Base-by-base conservation (phyloP, 1,140 invertebrate genomes). In the Lanistes nyassanus region DNA sequence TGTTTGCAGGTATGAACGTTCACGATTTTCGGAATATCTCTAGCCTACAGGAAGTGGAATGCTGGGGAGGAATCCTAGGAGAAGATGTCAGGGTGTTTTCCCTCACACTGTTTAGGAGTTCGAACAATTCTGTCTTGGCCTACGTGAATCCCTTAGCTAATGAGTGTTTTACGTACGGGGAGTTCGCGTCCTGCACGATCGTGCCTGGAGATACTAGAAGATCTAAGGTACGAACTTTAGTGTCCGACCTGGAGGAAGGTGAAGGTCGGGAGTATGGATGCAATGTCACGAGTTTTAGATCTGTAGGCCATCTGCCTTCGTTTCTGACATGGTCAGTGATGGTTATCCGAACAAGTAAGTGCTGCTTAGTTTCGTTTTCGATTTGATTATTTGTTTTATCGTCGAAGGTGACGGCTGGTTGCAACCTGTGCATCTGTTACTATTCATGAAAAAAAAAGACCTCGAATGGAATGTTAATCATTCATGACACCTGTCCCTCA, bases 31-130 rank as follows among this genome's bases (percentile, higher is more conserved):
- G 68, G 19, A 55, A 55, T 19, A 71, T 71, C 11, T 56, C 70
- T 23, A 72, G 70, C 29, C 11, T 72, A 53, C 70, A 72, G 56
- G 70, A 72, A 72, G 70, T 72, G 23, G 70, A 72, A 72, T 72
- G 70, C 56, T 72, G 42, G 36, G 70, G 70, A 16, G 70, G 31
- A 23, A 42, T 23, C 1, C 19, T 72, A 56, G 56, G 29, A 55
- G 51, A 55, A 36, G 70, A 60, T 36, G n/a, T 60, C 23, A 29
- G 56, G 23, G 34, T 72, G 1, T 55, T 72, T 37, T 72, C 70
- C 9, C n/a, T 72, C 37, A 58, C 26, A 21, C 36, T 72, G 13
- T 72, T 72, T 56, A 9, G 56, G 56, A 37, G 42, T 23, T 42
- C 34, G 21, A 36, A 62, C 55, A 23, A 72, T n/a, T 60, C 56